A percentile compares a stretch with the other conserved stretches of the same genome.
These are phyloP conservation scores for Aeoliscus strigatus DNA, from an alignment of 2,797 vertebrate species.

Conservation along the genomic window DNA sequence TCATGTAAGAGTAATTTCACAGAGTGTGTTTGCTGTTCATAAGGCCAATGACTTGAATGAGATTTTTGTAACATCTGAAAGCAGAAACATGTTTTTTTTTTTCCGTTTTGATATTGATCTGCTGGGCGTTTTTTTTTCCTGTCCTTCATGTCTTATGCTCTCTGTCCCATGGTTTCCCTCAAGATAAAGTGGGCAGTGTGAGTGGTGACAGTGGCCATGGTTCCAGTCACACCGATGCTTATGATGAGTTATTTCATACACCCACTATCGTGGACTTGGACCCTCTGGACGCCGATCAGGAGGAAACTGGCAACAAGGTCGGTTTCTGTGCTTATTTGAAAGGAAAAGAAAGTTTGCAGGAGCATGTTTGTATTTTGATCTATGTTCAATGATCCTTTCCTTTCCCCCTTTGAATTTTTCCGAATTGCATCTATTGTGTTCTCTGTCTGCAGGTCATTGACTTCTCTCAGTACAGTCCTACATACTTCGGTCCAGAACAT, in stretches of 20 bases:
- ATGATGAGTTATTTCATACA: constrained; percentile 90
- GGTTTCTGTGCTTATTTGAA: not conserved
- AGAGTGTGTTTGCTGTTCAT: too few species aligned
- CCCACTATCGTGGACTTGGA: constrained; percentile 61
- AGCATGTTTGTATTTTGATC: too few species aligned
- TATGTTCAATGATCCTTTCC: too few species aligned
- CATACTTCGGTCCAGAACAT: constrained; percentile 92
- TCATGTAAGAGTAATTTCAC: too few species aligned
- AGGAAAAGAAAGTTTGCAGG: not conserved
- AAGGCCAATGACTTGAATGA: too few species aligned
- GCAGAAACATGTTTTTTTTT: too few species aligned
- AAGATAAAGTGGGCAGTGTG: constrained; percentile 77
- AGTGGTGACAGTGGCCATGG: constrained; percentile 75
- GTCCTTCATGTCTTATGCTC: too few species aligned
- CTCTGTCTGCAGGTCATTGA: constrained; percentile 81
- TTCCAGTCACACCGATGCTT: constrained; percentile 75
- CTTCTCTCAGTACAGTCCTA: constrained; percentile 90
- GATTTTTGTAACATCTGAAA: too few species aligned
- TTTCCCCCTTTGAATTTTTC: too few species aligned
- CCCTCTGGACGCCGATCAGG: constrained; percentile 76
- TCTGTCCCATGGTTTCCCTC: constrained; percentile 18
- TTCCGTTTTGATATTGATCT: too few species aligned
- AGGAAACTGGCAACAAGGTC: constrained; percentile 78
- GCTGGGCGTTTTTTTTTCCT: too few species aligned
- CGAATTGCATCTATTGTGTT: too few species aligned